Conservation (phyloP, 2,797 vertebrate genomes). For the Botia kubotai region DNA sequence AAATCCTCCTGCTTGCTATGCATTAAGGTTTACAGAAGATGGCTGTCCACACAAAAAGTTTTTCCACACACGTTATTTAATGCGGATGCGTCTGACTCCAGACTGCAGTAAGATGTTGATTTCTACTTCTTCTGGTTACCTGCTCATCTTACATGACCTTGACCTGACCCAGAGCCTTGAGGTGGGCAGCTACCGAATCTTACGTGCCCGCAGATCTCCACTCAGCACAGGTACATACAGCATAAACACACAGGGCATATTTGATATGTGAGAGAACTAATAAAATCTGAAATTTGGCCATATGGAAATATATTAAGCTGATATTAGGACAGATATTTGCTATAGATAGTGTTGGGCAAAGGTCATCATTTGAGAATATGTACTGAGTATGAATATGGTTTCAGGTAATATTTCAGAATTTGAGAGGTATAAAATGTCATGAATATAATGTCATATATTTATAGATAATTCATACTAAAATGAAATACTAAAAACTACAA, state of each 20-base stretch:
- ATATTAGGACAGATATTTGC: no score
- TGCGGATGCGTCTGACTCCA: slow-evolving; percentile 97
- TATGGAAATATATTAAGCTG: background rate
- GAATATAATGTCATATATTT: no score
- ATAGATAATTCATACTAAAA: no score
- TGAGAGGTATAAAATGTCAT: no score
- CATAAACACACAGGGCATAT: background rate
- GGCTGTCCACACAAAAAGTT: slow-evolving; percentile 99
- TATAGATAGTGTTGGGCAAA: no score
- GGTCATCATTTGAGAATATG: no score
- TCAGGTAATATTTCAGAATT: no score
- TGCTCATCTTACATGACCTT: slow-evolving; percentile 96
- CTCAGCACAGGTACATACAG: slow-evolving; percentile 84
- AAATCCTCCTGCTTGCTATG: background rate
- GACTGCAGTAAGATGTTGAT: slow-evolving; percentile 99
- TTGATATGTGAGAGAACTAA: background rate
- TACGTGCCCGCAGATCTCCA: slow-evolving; percentile 89
- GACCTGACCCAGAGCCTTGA: slow-evolving; percentile 97
- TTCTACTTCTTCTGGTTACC: slow-evolving; percentile 97
- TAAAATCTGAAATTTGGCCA: background rate
- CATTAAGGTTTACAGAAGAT: slow-evolving; percentile 93
- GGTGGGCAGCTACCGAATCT: slow-evolving; percentile 95
- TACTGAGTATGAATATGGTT: no score
- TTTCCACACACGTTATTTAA: slow-evolving; percentile 98
- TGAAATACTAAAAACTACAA: no score